phyloP scores from a whole-genome alignment of 1,140 invertebrate genomes.

The Drosophila setifemur region DNA sequence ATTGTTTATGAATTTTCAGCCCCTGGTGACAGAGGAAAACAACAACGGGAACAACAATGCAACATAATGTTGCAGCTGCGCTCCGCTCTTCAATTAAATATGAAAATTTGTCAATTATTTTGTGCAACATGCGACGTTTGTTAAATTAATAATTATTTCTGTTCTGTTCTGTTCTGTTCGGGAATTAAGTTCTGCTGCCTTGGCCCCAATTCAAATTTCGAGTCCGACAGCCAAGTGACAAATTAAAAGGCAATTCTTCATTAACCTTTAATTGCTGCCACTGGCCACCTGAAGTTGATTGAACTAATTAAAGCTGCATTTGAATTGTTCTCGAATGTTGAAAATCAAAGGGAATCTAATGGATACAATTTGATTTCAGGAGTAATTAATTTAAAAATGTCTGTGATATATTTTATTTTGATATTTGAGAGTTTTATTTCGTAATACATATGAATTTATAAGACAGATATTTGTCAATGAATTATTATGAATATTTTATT shows the following conservation, averaged over 20 bases:
- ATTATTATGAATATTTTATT: no score
- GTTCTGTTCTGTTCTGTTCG: constrained; percentile 39
- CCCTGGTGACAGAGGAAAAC: constrained; percentile 64
- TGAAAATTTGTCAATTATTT: constrained; percentile 81
- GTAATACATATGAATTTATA: no score
- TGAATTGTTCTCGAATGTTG: neutral
- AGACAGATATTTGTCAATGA: no score
- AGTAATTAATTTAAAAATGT: no score
- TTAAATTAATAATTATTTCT: constrained; percentile 79
- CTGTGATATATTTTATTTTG: no score
- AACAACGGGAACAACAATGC: constrained; percentile 13
- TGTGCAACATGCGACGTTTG: constrained; percentile 78
- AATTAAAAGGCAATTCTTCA: constrained; percentile 40
- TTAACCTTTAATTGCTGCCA: constrained; percentile 31
- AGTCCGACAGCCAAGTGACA: constrained; percentile 30
- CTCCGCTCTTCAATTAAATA: constrained; percentile 76
- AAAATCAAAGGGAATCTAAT: no score
- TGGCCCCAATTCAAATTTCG: constrained; percentile 30
- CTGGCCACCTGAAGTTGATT: constrained; percentile 8
- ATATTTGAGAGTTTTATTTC: no score
- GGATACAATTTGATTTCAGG: no score
- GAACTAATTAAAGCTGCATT: constrained; percentile 7
- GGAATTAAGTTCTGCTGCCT: constrained; percentile 44
- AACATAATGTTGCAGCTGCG: constrained; percentile 55
- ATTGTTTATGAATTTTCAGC: constrained; percentile 77